These are phyloP conservation scores for Drosophila watanabei DNA, from an alignment of 1,140 invertebrate genomes.

Conservation along the genomic window DNA sequence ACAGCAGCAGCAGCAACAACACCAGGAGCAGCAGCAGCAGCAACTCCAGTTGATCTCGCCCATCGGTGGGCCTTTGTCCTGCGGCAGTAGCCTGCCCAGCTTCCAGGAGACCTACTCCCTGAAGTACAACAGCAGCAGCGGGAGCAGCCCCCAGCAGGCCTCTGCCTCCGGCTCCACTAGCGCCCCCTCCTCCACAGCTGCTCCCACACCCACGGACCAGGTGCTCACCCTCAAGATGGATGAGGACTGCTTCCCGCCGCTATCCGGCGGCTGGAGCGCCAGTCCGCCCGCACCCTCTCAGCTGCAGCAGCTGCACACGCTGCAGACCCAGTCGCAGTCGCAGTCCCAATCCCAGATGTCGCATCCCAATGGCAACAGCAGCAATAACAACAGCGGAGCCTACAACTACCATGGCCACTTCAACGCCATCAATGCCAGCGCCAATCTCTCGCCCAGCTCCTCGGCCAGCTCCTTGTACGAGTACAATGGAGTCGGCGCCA, in stretches of 20 bases:
- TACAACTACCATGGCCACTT: conserved; percentile 80
- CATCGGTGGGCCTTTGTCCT: conserved; percentile 68
- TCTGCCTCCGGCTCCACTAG: conserved; percentile 47
- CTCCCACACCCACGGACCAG: conserved; percentile 70
- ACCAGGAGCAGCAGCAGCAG: conserved; percentile 48
- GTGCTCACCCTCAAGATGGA: conserved; percentile 90
- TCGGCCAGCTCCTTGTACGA: conserved; percentile 78
- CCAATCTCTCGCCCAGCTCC: conserved; percentile 72
- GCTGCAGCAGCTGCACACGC: conserved; percentile 65
- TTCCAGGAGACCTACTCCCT: conserved; percentile 95
- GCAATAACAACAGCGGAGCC: conserved; percentile 53
- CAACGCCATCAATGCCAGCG: conserved; percentile 71
- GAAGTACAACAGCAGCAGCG: conserved; percentile 86
- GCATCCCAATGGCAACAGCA: conserved; percentile 47
- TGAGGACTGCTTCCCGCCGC: conserved; percentile 89
- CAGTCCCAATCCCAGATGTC: conserved; percentile 44
- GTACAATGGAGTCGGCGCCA: conserved; percentile 54
- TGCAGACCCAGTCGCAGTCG: conserved; percentile 56
- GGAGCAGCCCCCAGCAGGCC: conserved; percentile 61
- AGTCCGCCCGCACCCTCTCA: conserved; percentile 46
- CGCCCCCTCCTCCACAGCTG: conserved; percentile 32
- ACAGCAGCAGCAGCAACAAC: conserved; percentile 45
- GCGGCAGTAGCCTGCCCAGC: conserved; percentile 91
- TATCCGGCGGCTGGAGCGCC: conserved; percentile 51
- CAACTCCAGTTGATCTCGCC: conserved; percentile 73